Base-by-base conservation (phyloP, 2,888 invertebrate species). In the Aphelenchoides bicaudatus region DNA sequence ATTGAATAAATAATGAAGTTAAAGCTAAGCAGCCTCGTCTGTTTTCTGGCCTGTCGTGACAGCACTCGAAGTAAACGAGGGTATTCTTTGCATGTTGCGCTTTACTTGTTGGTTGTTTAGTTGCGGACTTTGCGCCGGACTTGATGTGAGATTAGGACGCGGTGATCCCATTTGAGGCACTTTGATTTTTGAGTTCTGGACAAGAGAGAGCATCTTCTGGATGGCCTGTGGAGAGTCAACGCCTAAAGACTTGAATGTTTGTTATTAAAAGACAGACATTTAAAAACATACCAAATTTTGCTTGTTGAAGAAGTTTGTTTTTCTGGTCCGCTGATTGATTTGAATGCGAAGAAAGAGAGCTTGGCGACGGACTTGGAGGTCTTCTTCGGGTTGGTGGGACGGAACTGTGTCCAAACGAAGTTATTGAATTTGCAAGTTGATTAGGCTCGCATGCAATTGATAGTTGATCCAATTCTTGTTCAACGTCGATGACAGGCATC, bases 171-270 rank as follows among this genome's bases (percentile, higher is more conserved):
- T 51, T 1, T 16, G 38, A 23, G 37, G 31, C 13, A 63, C 49
- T 47, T 63, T 62, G 16, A 61, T 58, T 23, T 72, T 64, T 13
- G 71, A 72, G 52, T 69, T 67, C 48, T 73, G 74, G 29, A 77
- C 79, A 27, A 98, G 84, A 5, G 93, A 88, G 70, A 98, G 83
- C 80, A 98, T 86, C 81, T 98, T 98, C 74, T 92, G 86, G 19
- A 96, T 91, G 6, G 94, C 91, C 81, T 94, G 93, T 21, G 96
- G 96, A 13, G 93, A 93, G 38, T 92, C 92, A 38, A 93, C 88
- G 67, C 92, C 88, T 70, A 29, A 58, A 59, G 30, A 19, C n/a
- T n/a, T n/a, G n/a, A n/a, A n/a, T 8, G 6, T 39, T 8, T 39
- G 6, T 5, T 39, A 6, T 23, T 10, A 19, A 5, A 39, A 39